Evolutionary conservation across 1,140 invertebrate genomes (phyloP).

Genomic region (Macrosteles quadrilineatus): DNA sequence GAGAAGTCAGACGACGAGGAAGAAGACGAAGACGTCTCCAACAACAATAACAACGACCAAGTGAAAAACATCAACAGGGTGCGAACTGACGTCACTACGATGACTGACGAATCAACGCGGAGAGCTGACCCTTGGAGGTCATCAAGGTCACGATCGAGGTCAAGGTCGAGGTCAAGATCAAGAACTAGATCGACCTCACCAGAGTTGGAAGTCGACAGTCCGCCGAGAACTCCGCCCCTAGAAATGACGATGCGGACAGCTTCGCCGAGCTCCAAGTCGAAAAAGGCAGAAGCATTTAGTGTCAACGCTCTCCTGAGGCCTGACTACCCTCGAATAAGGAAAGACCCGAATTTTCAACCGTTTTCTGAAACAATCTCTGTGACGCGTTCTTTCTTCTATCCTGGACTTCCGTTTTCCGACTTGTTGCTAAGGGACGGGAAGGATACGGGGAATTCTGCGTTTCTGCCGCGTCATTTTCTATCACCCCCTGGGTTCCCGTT

Average conservation of each 20-base stretch:
- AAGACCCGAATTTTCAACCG: constrained; percentile 50
- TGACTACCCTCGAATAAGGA: constrained; percentile 65
- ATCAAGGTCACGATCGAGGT: constrained; percentile 41
- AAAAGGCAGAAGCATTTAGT: constrained; percentile 76
- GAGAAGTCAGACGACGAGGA: constrained; percentile 41
- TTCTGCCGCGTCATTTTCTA: constrained; percentile 41
- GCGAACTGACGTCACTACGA: constrained; percentile 60
- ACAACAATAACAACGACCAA: constrained; percentile 30
- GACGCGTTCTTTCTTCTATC: constrained; percentile 63
- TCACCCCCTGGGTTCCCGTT: constrained; percentile 36
- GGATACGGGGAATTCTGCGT: neutral
- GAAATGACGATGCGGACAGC: constrained; percentile 47
- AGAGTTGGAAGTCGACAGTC: constrained; percentile 70
- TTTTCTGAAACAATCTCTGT: constrained; percentile 57
- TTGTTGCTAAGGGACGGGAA: constrained; percentile 36
- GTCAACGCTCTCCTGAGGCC: constrained; percentile 74
- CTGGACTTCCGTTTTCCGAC: constrained; percentile 47
- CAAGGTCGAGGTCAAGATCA: constrained; percentile 46
- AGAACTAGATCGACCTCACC: constrained; percentile 62
- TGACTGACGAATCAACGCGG: constrained; percentile 50
- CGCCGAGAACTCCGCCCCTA: constrained; percentile 54
- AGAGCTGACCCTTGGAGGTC: constrained; percentile 39
- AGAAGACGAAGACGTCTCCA: constrained; percentile 33
- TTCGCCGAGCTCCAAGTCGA: constrained; percentile 42
- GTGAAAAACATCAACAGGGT: constrained; percentile 33